Evolutionary conservation across 2,113 vertebrate species (phyloP).

Genomic region (Orcinus orca): DNA sequence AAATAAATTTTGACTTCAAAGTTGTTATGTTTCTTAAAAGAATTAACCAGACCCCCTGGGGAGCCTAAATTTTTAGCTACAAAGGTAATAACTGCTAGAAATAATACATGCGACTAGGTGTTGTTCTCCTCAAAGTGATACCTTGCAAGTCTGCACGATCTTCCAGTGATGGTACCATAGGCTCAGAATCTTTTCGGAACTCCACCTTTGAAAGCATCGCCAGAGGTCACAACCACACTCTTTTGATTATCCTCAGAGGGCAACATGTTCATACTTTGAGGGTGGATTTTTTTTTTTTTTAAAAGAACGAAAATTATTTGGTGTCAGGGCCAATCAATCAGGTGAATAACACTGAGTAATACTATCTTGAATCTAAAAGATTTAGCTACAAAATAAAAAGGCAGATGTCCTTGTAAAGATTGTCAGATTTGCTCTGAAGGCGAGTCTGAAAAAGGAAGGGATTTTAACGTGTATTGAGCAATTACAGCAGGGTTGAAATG

Average conservation of each 20-base stretch:
- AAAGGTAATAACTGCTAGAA: conserved; percentile 29
- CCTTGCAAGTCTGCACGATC: background rate
- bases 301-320: conserved; percentile 39
- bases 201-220: background rate
- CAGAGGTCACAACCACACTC: background rate
- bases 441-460: background rate
- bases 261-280: background rate
- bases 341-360: conserved; percentile 40
- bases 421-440: background rate
- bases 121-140: background rate
- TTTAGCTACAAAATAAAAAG: conserved; percentile 59
- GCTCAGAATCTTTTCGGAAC: background rate
- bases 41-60: background rate
- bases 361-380: conserved; percentile 33
- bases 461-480: background rate
- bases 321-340: conserved; percentile 38
- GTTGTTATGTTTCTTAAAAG: background rate
- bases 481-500: background rate
- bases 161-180: background rate
- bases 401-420: conserved; percentile 40
- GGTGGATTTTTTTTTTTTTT: background rate
- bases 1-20: conserved; percentile 20
- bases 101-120: background rate
- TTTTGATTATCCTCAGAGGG: background rate
- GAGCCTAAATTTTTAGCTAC: background rate